Conservation (phyloP, 2,888 invertebrate species). For the Eupelmus urozonus region DNA sequence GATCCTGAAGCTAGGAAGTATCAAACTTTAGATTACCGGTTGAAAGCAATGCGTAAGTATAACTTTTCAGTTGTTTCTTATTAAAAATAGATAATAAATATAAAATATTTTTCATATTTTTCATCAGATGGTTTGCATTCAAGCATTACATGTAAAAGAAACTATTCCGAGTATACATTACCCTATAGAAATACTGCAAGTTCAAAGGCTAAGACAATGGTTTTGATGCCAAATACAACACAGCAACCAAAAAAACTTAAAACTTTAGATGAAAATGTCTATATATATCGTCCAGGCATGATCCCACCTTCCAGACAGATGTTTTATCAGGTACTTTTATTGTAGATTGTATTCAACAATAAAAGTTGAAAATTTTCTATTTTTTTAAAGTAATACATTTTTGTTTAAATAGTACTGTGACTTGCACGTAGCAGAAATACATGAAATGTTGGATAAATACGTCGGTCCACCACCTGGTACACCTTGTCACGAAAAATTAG, state of each 20-base stretch:
- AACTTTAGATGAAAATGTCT: slow-evolving; percentile 78
- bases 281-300: slow-evolving; percentile 84
- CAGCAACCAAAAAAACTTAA: slow-evolving; percentile 67
- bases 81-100: background rate
- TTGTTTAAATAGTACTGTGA: slow-evolving; percentile 84
- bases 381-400: slow-evolving; percentile 17
- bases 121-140: slow-evolving; percentile 78
- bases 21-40: slow-evolving; percentile 92
- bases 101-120: slow-evolving; percentile 21
- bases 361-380: slow-evolving; percentile 11
- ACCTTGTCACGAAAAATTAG: slow-evolving; percentile 85
- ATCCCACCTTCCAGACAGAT: slow-evolving; percentile 91
- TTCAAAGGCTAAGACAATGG: slow-evolving; percentile 76
- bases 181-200: slow-evolving; percentile 77
- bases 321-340: slow-evolving; percentile 86
- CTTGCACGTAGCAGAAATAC: slow-evolving; percentile 87
- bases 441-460: slow-evolving; percentile 85
- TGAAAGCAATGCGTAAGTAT: slow-evolving; percentile 81
- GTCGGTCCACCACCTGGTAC: slow-evolving; percentile 80
- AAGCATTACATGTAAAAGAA: slow-evolving; percentile 79
- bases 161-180: slow-evolving; percentile 77
- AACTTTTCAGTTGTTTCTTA: too few species aligned
- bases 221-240: slow-evolving; percentile 69
- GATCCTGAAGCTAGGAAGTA: slow-evolving; percentile 88
- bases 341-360: too few species aligned